Base-by-base conservation (phyloP, 2,113 vertebrate species). In the Damaliscus lunatus region DNA sequence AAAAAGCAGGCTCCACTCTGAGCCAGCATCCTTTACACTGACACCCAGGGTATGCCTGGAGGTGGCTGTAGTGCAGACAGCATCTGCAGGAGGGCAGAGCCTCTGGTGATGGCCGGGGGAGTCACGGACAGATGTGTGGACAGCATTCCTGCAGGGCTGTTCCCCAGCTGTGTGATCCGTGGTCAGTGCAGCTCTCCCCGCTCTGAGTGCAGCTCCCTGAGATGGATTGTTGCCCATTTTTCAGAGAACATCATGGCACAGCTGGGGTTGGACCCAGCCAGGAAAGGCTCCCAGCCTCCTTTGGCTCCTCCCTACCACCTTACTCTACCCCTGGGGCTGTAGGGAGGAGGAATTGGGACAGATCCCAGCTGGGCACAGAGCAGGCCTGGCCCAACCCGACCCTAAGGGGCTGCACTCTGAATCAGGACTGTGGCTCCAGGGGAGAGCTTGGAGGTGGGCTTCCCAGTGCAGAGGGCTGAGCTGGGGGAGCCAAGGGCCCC, bases 71-170 rank as follows among this genome's bases (percentile, higher is more conserved):
- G n/a, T 2, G 2, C 3, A 2, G 46, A 36, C 50, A 13, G 14
- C 23, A 50, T 50, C 31, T n/a, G 27, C 21, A 57, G 33, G n/a
- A n/a, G 52, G 60, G 29, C 36, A 25, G 48, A 50, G 36, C 80
- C 29, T 21, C n/a, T 14, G 1, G 10, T 33, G 81, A 31, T 3
- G 81, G 60, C 80, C 1, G 0, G 6, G 27, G 29, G 29, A 11
- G 7, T 31, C 48, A 23, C 0, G 21, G 62, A 55, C 46, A 29
- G 40, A 46, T 5, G 0, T 3, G 2, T 0, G 36, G 31, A 9
- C 33, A 25, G 16, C 1, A 3, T 11, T 5, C 23, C 83, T 14
- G 6, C 57, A 3, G 16, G 1, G 59, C 19, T 0, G 0, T 33
- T 43, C 15, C 48, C 21, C 59, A 11, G 86, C 57, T n/a, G 10